phyloP scores from a whole-genome alignment of 2,888 invertebrate genomes.

The Tinea pellionella region DNA sequence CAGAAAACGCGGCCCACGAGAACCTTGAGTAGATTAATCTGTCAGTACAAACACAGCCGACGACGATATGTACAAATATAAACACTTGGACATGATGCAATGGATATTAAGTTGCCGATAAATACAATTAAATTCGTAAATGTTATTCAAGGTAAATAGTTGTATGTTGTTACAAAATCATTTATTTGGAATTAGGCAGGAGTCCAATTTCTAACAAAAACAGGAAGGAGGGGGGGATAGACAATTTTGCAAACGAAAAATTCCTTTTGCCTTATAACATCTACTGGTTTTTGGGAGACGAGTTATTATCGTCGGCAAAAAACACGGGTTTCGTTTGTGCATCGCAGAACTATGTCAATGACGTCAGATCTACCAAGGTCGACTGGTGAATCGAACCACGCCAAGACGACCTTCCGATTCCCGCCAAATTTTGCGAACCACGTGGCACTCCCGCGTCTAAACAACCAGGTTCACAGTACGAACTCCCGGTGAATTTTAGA shows the following conservation, averaged over 20 bases:
- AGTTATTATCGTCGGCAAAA: background rate
- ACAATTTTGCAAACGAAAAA: background rate
- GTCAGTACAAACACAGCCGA: background rate
- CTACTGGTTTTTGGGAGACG: slow-evolving; percentile 6
- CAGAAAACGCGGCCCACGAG: background rate
- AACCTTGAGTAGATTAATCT: slow-evolving; percentile 4
- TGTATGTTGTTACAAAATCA: no score
- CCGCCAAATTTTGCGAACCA: slow-evolving; percentile 49
- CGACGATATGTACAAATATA: background rate
- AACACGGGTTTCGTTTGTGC: slow-evolving; percentile 3
- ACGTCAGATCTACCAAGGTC: slow-evolving; percentile 58
- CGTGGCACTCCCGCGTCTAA: slow-evolving; percentile 24
- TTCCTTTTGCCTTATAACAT: background rate
- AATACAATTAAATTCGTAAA: background rate
- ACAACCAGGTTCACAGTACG: background rate
- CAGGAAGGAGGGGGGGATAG: background rate
- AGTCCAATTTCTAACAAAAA: no score
- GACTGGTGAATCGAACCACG: slow-evolving; percentile 38
- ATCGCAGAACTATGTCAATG: slow-evolving; percentile 51
- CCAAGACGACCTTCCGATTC: slow-evolving; percentile 27
- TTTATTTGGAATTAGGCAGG: no score
- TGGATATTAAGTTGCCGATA: background rate
- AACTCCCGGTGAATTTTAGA: background rate
- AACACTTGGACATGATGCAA: background rate
- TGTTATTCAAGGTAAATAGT: no score